Evolutionary conservation across 1,140 invertebrate species (phyloP).

Genomic region (Orchesella cincta): DNA sequence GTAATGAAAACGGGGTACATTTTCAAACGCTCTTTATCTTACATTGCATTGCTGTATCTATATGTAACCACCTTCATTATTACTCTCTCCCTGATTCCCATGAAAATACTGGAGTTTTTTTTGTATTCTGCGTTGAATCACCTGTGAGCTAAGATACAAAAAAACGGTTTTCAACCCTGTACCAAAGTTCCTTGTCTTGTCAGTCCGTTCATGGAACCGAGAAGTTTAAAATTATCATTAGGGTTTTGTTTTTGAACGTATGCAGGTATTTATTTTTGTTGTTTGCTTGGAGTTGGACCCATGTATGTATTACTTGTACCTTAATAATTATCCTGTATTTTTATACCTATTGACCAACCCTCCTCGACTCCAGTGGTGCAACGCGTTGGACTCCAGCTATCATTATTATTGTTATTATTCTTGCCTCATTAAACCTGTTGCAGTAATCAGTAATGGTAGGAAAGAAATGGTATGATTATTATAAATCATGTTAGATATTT

Average conservation of each 20-base stretch:
- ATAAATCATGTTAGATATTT: too few relatives aligned
- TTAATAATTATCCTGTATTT: background rate
- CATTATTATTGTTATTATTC: background rate
- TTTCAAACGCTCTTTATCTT: too few relatives aligned
- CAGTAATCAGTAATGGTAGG: background rate
- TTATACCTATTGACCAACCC: background rate
- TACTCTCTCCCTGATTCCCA: background rate
- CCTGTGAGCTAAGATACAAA: background rate
- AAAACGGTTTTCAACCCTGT: background rate
- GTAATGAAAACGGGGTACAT: background rate
- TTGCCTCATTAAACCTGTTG: background rate
- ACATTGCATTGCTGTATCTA: too few relatives aligned
- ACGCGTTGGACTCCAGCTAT: background rate
- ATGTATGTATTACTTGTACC: background rate
- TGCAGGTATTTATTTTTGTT: background rate
- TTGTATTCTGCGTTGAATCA: background rate
- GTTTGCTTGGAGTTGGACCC: background rate
- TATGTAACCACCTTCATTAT: too few relatives aligned
- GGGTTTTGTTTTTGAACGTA: background rate
- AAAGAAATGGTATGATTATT: too few relatives aligned
- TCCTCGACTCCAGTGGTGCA: background rate
- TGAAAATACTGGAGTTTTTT: background rate
- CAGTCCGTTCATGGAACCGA: slow-evolving; percentile 2
- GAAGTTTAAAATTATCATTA: slow-evolving; percentile 19
- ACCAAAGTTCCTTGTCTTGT: background rate